Evolutionary conservation across 2,888 invertebrate species (phyloP), one percentile per base, ranked within the genome.

Genomic region (Stictocephala bisonia): DNA sequence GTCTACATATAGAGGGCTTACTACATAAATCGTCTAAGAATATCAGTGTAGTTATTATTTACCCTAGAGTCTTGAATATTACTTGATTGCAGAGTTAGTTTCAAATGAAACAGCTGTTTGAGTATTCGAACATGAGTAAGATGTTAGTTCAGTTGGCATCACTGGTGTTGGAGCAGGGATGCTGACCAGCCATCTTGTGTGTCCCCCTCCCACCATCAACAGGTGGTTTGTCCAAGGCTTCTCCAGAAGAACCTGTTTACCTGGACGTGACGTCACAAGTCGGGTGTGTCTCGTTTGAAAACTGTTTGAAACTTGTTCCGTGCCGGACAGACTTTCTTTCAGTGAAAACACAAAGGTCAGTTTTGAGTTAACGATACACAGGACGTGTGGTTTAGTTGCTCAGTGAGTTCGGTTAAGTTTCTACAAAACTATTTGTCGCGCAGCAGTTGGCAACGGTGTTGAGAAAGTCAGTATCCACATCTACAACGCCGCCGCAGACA

Each of bases 281-380:
- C 58, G 58, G 70, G 70, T 44, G 70, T 71, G 70, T 58, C 70
- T 71, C 58, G 41, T 58, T 44, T 26, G 44, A 44, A 71, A 71
- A 56, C 70, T 53, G 53, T 70, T 70, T 41, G 18, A 70, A 70
- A 71, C 70, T 56, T 44, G 70, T 71, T 71, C 26, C 27, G 13
- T 44, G 15, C 15, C 41, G n/a, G n/a, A n/a, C 2, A 51, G 70
- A 71, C 70, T 71, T 71, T 71, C 70, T 58, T 71, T 58, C 70
- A 71, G 70, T 71, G 58, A 71, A 71, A 71, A 71, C 18, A 41
- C 29, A 58, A 71, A 71, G 70, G 70, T 71, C 70, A 71, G 70
- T 71, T 29, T 71, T 58, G 70, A 44, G 18, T 71, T 26, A 20
- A 29, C 56, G 48, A n/a, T n/a, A 20, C 35, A 58, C 13, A 22